Conservation (phyloP, 2,888 invertebrate species). For the Sesia bembeciformis region DNA sequence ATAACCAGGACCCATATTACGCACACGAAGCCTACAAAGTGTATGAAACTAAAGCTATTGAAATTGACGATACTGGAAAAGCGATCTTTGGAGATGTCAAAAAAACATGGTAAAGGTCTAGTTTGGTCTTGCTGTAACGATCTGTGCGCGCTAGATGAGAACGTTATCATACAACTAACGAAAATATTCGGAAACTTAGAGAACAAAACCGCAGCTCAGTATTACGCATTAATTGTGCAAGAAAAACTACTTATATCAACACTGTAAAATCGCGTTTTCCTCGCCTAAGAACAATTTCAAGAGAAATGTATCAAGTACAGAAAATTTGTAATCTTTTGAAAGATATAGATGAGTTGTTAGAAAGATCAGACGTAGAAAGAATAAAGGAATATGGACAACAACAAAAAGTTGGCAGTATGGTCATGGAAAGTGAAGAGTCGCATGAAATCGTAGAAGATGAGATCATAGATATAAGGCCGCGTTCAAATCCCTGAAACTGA, state of each 20-base stretch:
- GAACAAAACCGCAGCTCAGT: too few species aligned
- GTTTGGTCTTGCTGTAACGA: too few species aligned
- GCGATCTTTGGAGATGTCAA: background rate
- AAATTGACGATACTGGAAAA: background rate
- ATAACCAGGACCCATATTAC: background rate
- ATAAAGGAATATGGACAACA: constrained; percentile 4
- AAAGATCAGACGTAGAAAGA: constrained; percentile 2
- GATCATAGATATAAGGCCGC: constrained; percentile 4
- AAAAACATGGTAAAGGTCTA: too few species aligned
- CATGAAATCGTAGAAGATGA: constrained; percentile 8
- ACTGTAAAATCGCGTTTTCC: too few species aligned
- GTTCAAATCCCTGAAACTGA: constrained; percentile 4
- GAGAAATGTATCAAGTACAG: constrained; percentile 7
- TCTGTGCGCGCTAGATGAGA: too few species aligned
- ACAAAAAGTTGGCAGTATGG: constrained; percentile 4
- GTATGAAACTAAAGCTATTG: background rate
- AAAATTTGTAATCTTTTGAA: constrained; percentile 3
- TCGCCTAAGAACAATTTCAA: constrained; percentile 6
- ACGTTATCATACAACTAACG: too few species aligned
- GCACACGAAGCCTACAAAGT: background rate
- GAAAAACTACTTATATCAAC: too few species aligned
- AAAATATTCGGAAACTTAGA: too few species aligned
- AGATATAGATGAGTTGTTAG: constrained; percentile 6
- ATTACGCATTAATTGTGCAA: too few species aligned
- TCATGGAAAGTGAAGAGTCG: constrained; percentile 3